Base-by-base conservation (phyloP, 1,140 invertebrate genomes). In the Zaprionus kolodkinae region DNA sequence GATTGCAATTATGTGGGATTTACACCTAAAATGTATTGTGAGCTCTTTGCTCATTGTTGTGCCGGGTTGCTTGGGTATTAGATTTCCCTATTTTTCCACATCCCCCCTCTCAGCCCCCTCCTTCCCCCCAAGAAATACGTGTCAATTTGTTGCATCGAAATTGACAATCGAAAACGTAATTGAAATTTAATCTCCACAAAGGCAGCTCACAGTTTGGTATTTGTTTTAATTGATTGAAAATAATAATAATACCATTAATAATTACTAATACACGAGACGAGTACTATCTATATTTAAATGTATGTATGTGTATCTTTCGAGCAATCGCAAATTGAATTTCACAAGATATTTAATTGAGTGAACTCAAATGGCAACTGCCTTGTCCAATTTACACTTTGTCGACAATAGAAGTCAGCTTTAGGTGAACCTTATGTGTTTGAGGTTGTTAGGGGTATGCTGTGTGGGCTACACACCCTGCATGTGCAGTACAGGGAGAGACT, bases 1-100 rank as follows among this genome's bases (percentile, higher is more conserved):
- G 12, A 70, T 59, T 65, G 57, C 76, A 87, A 86, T 86, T 87
- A 79, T 68, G 69, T 73, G 78, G 68, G 79, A 82, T 87, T 86
- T 76, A 68, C 72, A 73, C 72, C 68, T 52, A 40, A 69, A 66
- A 54, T 54, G 38, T 54, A 40, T 57, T 62, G 57, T 30, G 38
- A 60, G 30, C 45, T 38, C 64, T 40, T 21, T 67, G 15, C 30
- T 56, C 40, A 45, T 45, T 45, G 40, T 45, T 45, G n/a, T 45
- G 3, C n/a, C 61, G 48, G n/a, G n/a, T 38, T 71, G 36, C 35
- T 59, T 66, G 70, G 30, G 25, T 59, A 62, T 56, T 78, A 71
- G 59, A 73, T 59, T 78, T 81, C 21, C 9, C 40, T 27, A 55
- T 60, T 63, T 74, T 77, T 65, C 7, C 30, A 56, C 60, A 43